Conservation (phyloP, 2,113 vertebrate genomes). For the Tyrannus savana region DNA sequence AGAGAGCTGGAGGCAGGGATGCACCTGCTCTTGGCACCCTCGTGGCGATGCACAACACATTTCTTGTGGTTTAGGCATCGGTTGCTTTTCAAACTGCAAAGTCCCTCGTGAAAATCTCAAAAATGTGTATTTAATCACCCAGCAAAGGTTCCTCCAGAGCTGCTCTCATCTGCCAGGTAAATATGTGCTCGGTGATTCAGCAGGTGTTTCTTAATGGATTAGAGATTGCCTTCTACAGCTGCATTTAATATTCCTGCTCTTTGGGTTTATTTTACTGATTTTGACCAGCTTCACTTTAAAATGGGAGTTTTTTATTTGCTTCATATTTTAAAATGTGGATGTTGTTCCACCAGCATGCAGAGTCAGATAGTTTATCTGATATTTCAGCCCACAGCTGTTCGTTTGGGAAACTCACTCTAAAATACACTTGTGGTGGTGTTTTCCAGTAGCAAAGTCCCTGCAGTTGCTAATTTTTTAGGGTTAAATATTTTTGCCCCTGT, state of each 20-base stretch:
- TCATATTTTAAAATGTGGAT: background rate
- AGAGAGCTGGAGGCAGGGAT: background rate
- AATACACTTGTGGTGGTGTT: background rate
- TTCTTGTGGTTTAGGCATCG: background rate
- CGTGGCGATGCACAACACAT: background rate
- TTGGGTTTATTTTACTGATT: background rate
- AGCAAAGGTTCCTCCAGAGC: background rate
- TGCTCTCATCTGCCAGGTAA: slow-evolving; percentile 9
- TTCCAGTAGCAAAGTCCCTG: background rate
- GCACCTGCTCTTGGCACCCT: background rate
- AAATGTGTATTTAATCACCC: slow-evolving; percentile 25
- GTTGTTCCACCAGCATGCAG: background rate
- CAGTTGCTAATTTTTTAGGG: background rate
- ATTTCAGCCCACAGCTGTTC: background rate
- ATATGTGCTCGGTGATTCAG: background rate
- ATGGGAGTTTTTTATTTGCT: background rate
- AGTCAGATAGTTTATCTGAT: background rate
- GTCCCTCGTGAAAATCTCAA: background rate
- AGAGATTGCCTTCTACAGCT: slow-evolving; percentile 22
- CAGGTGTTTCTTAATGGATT: slow-evolving; percentile 35
- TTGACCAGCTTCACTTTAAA: background rate
- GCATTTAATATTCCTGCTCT: slow-evolving; percentile 7
- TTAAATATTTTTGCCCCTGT: background rate
- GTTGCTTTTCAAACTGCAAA: background rate
- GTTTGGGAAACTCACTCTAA: background rate